These are phyloP conservation scores for Palythoa grandiflora DNA, from an alignment of 92 coral and sea anemone genomes.

Conservation along the genomic window DNA sequence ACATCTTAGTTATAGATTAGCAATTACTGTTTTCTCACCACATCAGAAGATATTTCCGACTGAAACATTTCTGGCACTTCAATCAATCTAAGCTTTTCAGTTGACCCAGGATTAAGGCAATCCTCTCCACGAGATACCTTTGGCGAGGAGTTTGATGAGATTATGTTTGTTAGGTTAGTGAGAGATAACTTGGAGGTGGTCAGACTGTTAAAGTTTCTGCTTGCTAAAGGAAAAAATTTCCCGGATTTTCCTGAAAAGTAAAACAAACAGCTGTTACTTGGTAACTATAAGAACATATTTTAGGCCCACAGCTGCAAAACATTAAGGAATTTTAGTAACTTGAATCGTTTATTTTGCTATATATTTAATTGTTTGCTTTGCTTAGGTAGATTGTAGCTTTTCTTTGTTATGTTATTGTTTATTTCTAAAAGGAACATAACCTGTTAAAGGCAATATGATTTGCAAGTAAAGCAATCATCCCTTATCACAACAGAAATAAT, in stretches of 20 bases:
- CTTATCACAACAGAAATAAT: too few relatives aligned
- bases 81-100: constrained; percentile 38
- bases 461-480: too few relatives aligned
- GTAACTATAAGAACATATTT: too few relatives aligned
- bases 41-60: constrained; percentile 47
- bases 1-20: neutral
- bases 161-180: neutral
- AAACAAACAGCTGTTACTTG: neutral
- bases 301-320: too few relatives aligned
- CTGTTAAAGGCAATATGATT: too few relatives aligned
- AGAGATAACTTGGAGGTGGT: neutral
- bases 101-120: neutral
- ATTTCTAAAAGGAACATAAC: too few relatives aligned
- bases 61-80: constrained; percentile 48
- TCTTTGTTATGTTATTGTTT: too few relatives aligned
- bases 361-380: too few relatives aligned
- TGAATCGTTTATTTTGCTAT: too few relatives aligned
- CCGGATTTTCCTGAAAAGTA: constrained; percentile 5
- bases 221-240: neutral
- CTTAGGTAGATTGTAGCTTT: too few relatives aligned
- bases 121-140: neutral
- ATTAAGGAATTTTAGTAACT: too few relatives aligned
- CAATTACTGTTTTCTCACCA: constrained; percentile 29
- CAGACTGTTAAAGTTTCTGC: neutral
- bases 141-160: neutral